Conservation (phyloP, 2,113 vertebrate genomes). For the Poeciliopsis retropinna region DNA sequence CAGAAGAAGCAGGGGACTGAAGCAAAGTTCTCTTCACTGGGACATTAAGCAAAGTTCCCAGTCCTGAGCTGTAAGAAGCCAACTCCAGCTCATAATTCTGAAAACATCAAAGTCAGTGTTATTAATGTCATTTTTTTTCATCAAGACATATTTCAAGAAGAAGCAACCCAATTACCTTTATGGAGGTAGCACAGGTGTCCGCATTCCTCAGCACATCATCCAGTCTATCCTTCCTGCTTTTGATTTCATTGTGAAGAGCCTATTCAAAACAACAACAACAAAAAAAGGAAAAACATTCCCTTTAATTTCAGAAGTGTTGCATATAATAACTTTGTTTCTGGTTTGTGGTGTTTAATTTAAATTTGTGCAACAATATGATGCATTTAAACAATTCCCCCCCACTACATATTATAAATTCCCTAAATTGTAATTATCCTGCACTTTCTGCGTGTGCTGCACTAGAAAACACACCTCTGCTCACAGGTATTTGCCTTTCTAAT, state of each 20-base stretch:
- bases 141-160: not conserved
- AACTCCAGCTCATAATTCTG: slow-evolving; percentile 96
- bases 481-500: too few species aligned
- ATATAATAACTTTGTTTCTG: not conserved
- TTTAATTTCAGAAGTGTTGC: not conserved
- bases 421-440: not conserved
- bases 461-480: too few species aligned
- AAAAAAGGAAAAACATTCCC: not conserved
- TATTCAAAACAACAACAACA: slow-evolving; percentile 54
- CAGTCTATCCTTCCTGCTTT: slow-evolving; percentile 91
- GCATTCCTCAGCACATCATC: slow-evolving; percentile 91
- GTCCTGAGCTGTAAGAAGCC: slow-evolving; percentile 90
- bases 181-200: slow-evolving; percentile 86
- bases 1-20: slow-evolving; percentile 88
- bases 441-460: not conserved
- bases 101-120: slow-evolving; percentile 24
- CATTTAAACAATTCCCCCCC: not conserved
- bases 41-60: slow-evolving; percentile 94
- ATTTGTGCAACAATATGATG: not conserved
- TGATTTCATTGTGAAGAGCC: slow-evolving; percentile 92
- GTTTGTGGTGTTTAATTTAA: not conserved
- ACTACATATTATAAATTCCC: not conserved
- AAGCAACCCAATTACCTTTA: slow-evolving; percentile 82
- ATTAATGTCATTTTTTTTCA: not conserved
- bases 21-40: slow-evolving; percentile 92